Evolutionary conservation across 2,888 invertebrate species (phyloP).

Genomic region (Spialia ferax): DNA sequence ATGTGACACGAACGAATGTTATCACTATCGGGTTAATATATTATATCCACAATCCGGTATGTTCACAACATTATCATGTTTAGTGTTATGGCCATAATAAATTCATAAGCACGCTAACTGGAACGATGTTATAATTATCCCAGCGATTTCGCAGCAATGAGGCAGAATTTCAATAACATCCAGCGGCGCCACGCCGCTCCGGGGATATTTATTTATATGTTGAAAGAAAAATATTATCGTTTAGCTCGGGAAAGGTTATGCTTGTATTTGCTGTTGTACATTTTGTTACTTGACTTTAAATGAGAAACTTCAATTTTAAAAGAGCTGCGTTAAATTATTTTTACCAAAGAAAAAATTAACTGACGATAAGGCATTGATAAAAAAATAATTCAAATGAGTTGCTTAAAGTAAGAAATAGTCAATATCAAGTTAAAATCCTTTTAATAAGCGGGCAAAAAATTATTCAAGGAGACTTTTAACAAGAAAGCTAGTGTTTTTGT

Average conservation of each 20-base stretch:
- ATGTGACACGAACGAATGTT: conserved; percentile 9
- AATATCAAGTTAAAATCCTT: too few species aligned
- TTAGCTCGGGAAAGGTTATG: conserved; percentile 17
- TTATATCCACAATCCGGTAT: conserved; percentile 11
- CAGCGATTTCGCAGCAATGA: conserved; percentile 15
- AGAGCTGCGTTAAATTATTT: too few species aligned
- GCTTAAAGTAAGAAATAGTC: too few species aligned
- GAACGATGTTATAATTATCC: conserved; percentile 27
- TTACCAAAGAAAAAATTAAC: too few species aligned
- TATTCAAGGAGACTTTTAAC: too few species aligned
- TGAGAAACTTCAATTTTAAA: too few species aligned
- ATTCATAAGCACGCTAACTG: conserved; percentile 14
- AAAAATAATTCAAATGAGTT: too few species aligned
- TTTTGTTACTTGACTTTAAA: background rate
- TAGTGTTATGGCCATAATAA: conserved; percentile 24
- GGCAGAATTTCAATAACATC: conserved; percentile 33
- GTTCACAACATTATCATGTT: conserved; percentile 17
- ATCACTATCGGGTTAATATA: conserved; percentile 5
- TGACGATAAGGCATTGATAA: too few species aligned
- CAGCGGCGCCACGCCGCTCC: conserved; percentile 1
- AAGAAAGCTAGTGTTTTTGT: too few species aligned
- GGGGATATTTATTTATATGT: conserved; percentile 12
- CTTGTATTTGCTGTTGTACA: background rate
- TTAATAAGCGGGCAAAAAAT: too few species aligned
- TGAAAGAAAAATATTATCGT: conserved; percentile 20